Evolutionary conservation across 2,888 invertebrate species (phyloP).

Genomic region (Polyploca ridens): DNA sequence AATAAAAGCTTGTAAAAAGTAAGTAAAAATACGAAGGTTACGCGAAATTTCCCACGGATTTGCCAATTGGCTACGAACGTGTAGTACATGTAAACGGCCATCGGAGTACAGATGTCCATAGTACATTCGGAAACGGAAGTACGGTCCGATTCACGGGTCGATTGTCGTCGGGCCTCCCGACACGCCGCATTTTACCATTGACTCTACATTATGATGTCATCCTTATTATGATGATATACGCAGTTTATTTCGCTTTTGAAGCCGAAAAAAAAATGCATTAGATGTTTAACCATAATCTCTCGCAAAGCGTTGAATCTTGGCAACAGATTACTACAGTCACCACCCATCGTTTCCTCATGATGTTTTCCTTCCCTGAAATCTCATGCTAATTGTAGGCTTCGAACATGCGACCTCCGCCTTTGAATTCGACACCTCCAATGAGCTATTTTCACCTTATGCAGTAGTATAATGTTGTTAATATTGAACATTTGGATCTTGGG

Average conservation of each 20-base stretch:
- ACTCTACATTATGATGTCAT: conserved; percentile 20
- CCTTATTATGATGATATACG: conserved; percentile 16
- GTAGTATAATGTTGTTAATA: no score
- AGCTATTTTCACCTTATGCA: no score
- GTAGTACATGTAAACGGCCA: conserved; percentile 12
- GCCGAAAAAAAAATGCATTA: no score
- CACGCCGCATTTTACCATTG: conserved; percentile 51
- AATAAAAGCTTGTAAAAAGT: background rate
- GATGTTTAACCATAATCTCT: no score
- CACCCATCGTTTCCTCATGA: no score
- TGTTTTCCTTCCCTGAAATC: no score
- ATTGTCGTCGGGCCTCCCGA: conserved; percentile 57
- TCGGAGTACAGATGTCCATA: conserved; percentile 33
- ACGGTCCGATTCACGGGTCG: conserved; percentile 62
- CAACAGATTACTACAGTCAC: no score
- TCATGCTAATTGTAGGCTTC: no score
- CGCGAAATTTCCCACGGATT: conserved; percentile 11
- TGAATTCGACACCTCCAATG: no score
- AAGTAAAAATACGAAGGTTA: background rate
- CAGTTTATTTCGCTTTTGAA: background rate
- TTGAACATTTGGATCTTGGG: no score
- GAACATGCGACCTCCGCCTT: no score
- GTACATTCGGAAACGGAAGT: conserved; percentile 70
- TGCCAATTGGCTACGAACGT: conserved; percentile 11
- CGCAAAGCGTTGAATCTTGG: no score